A percentile compares a stretch with the other conserved stretches of the same genome.
phyloP scores from a whole-genome alignment of 2,113 vertebrate genomes.

The Hymenochirus boettgeri region DNA sequence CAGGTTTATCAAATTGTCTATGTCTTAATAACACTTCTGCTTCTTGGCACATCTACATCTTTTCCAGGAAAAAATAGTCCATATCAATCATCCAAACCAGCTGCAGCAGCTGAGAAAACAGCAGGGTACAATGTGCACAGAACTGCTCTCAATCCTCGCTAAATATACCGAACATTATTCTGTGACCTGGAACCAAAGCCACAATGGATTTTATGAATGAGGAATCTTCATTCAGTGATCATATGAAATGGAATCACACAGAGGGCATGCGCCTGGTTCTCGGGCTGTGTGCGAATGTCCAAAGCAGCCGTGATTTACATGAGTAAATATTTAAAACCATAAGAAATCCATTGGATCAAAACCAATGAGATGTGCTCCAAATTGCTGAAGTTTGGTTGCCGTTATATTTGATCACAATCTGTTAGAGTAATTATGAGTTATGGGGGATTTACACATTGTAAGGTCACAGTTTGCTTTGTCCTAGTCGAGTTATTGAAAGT shows the following conservation, averaged over 20 bases:
- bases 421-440: constrained; percentile 12
- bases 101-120: constrained; percentile 30
- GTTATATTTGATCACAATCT: constrained; percentile 6
- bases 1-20: constrained; percentile 20
- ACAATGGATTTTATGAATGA: constrained; percentile 32
- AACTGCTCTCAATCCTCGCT: constrained; percentile 13
- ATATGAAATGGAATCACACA: background rate
- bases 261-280: background rate
- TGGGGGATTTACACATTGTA: constrained; percentile 14
- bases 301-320: background rate
- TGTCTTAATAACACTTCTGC: constrained; percentile 26
- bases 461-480: constrained; percentile 10
- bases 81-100: constrained; percentile 29
- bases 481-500: background rate
- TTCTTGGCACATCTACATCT: constrained; percentile 27
- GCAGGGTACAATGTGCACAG: constrained; percentile 10
- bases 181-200: constrained; percentile 23
- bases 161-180: constrained; percentile 30
- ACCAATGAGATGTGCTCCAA: background rate
- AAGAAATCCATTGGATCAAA: background rate
- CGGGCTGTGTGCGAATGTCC: background rate
- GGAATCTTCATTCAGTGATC: constrained; percentile 26
- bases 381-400: background rate
- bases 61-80: constrained; percentile 21
- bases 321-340: background rate